Base-by-base conservation (phyloP, 2,888 invertebrate species). In the Dryococelus australis region DNA sequence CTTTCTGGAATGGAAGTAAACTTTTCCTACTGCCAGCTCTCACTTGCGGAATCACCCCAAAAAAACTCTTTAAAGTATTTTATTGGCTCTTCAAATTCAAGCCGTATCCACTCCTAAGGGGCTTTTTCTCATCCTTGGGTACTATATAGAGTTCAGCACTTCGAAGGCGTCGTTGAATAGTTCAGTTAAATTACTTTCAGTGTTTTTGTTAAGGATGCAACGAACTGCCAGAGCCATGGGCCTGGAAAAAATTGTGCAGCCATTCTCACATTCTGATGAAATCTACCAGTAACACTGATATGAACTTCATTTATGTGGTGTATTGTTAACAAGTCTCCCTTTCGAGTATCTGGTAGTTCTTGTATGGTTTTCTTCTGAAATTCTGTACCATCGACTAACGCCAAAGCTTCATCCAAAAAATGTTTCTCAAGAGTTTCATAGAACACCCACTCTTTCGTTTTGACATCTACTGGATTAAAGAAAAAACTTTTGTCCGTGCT, bases 271-370 rank as follows among this genome's bases (percentile, higher is more conserved):
- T 84, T 84, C 24, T 84, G 43, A 26, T n/a, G 26, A 43, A 43
- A 43, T n/a, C 84, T n/a, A n/a, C 84, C 84, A 24, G 43, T 43
- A 20, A 84, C 43, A n/a, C 84, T 84, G 28, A 43, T 43, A 43
- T 84, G 43, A 84, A 43, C 26, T 43, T 16, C 84, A 26, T 28
- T 47, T 20, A 43, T 84, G 27, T 84, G 84, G 20, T 84, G 26
- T 43, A 24, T 43, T 43, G 24, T 84, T 26, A n/a, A 26, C 3
- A 84, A 43, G 51, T 84, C 84, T 12, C 84, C 51, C 5, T 51
- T 43, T 26, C 24, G 84, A 26, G 12, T 84, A 43, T 43, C 43
- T 84, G 43, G 4, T 20, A 84, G 24, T n/a, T 43, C 20, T 84
- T 43, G 26, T 35, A 43, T 47, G 9, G 4, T 43, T 12, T 84